Conservation (phyloP, 1,140 invertebrate species). For the Trinorchestia longiramus region DNA sequence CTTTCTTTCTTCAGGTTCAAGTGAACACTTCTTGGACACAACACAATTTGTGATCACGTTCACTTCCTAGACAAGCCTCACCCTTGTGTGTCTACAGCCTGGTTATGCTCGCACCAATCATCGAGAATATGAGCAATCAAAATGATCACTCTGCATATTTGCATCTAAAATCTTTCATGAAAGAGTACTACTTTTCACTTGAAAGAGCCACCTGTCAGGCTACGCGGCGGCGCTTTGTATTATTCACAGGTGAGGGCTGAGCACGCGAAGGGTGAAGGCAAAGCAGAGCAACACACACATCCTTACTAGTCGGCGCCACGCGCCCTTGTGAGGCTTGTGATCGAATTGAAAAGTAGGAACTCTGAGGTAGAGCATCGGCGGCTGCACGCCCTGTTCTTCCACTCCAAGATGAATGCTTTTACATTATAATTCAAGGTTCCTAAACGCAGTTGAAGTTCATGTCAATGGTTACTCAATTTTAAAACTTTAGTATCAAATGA, state of each 20-base stretch:
- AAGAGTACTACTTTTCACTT: slow-evolving; percentile 14
- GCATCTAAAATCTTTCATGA: not conserved
- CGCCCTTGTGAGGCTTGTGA: slow-evolving; percentile 33
- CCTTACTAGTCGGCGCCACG: not conserved
- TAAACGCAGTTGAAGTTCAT: not conserved
- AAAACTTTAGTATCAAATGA: too few species aligned
- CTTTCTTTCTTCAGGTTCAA: not conserved
- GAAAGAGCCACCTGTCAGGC: slow-evolving; percentile 52
- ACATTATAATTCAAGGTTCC: not conserved
- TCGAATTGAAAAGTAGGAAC: slow-evolving; percentile 1
- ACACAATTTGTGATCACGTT: not conserved
- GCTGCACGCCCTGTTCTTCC: not conserved
- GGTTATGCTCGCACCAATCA: not conserved
- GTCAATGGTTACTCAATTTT: too few species aligned
- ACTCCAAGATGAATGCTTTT: not conserved
- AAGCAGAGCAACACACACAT: not conserved
- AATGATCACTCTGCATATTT: not conserved
- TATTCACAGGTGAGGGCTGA: slow-evolving; percentile 40
- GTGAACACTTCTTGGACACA: not conserved
- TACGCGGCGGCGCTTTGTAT: slow-evolving; percentile 23
- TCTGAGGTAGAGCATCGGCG: not conserved
- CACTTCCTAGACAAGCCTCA: not conserved
- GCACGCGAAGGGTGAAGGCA: slow-evolving; percentile 24
- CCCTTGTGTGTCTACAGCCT: not conserved
- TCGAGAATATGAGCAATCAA: not conserved